Base-by-base conservation (phyloP, 2,888 invertebrate species). In the Synanthedon tipuliformis region DNA sequence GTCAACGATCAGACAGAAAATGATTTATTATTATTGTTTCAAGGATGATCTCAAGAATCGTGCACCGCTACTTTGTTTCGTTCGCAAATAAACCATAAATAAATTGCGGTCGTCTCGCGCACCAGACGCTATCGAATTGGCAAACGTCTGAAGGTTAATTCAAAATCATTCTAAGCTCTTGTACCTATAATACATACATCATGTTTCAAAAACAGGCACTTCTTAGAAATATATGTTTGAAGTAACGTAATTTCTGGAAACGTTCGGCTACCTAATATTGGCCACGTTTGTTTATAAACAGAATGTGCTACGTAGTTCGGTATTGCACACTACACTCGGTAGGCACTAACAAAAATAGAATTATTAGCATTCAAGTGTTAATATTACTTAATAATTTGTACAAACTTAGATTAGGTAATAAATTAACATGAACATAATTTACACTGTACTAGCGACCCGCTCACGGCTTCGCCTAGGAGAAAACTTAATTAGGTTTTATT, bases 71-170 rank as follows among this genome's bases (percentile, higher is more conserved):
- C 49, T 23, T 23, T 12, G 12, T 8, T 49, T 45, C 59, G 57
- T 60, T 63, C 61, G 65, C 66, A 61, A 71, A 73, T 69, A 71
- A 70, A 64, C 74, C 71, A 66, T 61, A 72, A 73, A 78, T 75
- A 64, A 34, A 34, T 10, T 34, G 34, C 34, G 66, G 66, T 59
- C 63, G 71, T 75, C 73, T 78, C 71, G 66, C 61, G 56, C 61
- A 61, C 69, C 72, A 78, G 75, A 74, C 73, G 59, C 61, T 59
- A 48, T 62, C 64, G 61, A 65, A 65, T 74, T 77, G 68, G 75
- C 75, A 70, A 74, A 55, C 70, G 68, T 68, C 73, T 79, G 78
- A 83, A 84, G 84, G 83, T 85, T 81, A 82, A 74, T 75, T 72
- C 59, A 62, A 68, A 67, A 70, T 63, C 61, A 34, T 34, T 34